Evolutionary conservation across 2,888 invertebrate genomes (phyloP).

Genomic region (Eupithecia subfuscata): DNA sequence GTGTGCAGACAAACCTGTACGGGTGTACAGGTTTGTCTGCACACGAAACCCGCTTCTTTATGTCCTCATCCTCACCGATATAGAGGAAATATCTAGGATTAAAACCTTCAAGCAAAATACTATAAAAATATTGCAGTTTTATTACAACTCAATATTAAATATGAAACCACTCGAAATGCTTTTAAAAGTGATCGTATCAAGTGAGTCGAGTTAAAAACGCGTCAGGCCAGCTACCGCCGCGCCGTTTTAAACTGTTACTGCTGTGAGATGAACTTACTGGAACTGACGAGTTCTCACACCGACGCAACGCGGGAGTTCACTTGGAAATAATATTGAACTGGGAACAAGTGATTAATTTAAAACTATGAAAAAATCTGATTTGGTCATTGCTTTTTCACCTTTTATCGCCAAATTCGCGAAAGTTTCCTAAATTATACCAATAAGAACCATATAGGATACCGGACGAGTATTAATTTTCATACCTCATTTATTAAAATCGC

Average conservation of each 20-base stretch:
- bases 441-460: no score
- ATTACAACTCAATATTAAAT: neutral
- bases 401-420: neutral
- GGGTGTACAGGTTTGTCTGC: no score
- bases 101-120: neutral
- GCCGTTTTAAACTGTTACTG: neutral
- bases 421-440: neutral
- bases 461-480: no score
- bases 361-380: neutral
- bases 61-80: no score
- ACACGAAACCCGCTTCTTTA: no score
- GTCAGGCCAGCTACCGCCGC: neutral
- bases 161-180: neutral
- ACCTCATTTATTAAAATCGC: no score
- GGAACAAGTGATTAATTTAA: neutral
- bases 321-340: neutral
- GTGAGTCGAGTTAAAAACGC: conserved; percentile 1
- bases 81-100: neutral
- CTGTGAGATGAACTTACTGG: neutral
- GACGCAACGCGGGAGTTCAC: neutral
- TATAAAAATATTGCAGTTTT: neutral
- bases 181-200: neutral
- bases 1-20: no score
- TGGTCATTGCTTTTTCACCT: neutral
- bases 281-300: neutral